phyloP scores from a whole-genome alignment of 2,797 vertebrate genomes.

The Acipenser ruthenus region DNA sequence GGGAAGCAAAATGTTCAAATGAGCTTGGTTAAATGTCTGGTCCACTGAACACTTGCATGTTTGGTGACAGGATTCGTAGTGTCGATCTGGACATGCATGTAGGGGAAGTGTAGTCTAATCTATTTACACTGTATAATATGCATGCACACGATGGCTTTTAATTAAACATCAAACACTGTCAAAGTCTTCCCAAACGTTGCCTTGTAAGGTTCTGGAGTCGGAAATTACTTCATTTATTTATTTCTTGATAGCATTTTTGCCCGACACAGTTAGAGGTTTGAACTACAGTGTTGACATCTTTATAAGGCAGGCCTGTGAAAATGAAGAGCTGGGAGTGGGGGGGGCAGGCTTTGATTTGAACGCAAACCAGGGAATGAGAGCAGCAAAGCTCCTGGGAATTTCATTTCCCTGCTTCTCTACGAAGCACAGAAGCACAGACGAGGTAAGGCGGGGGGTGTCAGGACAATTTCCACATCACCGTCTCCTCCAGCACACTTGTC shows the following conservation, averaged over 20 bases:
- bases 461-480: background rate
- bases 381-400: background rate
- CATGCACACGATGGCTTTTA: constrained; percentile 49
- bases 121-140: constrained; percentile 60
- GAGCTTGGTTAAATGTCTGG: too few relatives aligned
- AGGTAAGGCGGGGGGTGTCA: background rate
- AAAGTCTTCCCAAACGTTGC: constrained; percentile 34
- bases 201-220: constrained; percentile 35
- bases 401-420: background rate
- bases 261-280: constrained; percentile 31
- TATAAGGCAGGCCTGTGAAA: too few relatives aligned
- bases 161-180: constrained; percentile 65
- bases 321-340: background rate
- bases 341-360: background rate
- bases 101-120: constrained; percentile 1
- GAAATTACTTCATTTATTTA: constrained; percentile 8
- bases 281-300: too few relatives aligned
- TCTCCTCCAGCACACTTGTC: background rate
- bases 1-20: too few relatives aligned
- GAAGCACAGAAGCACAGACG: background rate
- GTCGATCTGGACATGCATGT: too few relatives aligned
- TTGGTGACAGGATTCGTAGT: too few relatives aligned
- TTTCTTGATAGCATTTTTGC: constrained; percentile 14
- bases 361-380: background rate
- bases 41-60: too few relatives aligned